These are phyloP conservation scores for Prinia subflava DNA, from an alignment of 2,113 vertebrate genomes.

Conservation along the genomic window DNA sequence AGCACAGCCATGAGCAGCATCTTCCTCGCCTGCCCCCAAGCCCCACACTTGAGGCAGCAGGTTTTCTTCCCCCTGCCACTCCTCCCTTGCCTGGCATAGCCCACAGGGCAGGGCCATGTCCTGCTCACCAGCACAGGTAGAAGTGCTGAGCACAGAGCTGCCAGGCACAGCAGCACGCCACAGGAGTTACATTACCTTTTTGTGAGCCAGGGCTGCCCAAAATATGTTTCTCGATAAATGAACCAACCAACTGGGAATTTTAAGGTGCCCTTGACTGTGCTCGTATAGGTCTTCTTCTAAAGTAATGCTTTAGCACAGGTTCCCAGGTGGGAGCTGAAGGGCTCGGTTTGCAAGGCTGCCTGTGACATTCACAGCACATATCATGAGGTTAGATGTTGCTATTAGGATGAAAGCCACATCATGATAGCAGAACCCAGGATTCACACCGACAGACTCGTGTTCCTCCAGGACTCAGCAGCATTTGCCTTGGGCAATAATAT, in stretches of 20 bases:
- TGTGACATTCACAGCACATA: not conserved
- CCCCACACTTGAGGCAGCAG: not conserved
- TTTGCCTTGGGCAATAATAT: conserved; percentile 12
- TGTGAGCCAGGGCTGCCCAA: not conserved
- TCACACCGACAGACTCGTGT: not conserved
- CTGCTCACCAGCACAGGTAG: not conserved
- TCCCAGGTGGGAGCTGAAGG: not conserved
- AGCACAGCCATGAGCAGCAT: not conserved
- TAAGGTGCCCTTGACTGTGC: not conserved
- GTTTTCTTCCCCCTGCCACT: not conserved
- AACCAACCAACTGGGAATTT: not conserved
- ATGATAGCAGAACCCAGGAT: not conserved
- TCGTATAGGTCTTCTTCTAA: not conserved
- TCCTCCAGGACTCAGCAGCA: not conserved
- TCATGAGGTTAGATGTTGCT: not conserved
- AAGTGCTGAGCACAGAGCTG: not conserved
- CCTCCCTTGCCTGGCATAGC: not conserved
- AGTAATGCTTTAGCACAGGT: not conserved
- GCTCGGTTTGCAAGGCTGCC: not conserved
- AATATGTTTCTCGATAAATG: not conserved
- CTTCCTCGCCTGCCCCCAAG: fast-evolving
- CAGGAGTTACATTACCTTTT: not conserved
- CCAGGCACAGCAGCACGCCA: fast-evolving
- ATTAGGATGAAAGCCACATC: not conserved
- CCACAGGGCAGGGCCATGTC: fast-evolving